Conservation (phyloP, 1,140 invertebrate genomes). For the Orchestia grillus region DNA sequence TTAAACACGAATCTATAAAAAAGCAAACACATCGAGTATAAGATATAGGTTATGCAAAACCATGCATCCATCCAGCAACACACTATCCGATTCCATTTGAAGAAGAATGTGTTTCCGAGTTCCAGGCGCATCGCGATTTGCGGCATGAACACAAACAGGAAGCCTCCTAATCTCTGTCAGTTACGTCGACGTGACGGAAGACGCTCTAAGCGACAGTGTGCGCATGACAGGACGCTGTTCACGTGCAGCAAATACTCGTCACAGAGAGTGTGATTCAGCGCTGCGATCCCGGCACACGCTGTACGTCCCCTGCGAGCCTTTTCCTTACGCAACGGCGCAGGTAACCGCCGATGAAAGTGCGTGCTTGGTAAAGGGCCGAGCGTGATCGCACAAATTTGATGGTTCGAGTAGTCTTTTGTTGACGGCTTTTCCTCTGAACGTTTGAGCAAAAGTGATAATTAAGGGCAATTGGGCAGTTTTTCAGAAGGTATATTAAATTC, state of each 20-base stretch:
- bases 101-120: not conserved
- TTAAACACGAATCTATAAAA: not conserved
- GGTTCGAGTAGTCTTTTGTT: not conserved
- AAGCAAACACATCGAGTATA: not conserved
- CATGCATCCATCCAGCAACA: too few species aligned
- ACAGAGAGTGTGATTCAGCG: not conserved
- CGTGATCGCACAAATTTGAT: not conserved
- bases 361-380: not conserved
- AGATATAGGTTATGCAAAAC: not conserved
- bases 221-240: not conserved
- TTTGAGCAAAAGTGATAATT: not conserved
- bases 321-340: not conserved
- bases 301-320: not conserved
- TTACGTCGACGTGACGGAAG: not conserved
- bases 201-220: not conserved
- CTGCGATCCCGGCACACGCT: not conserved
- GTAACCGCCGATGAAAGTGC: not conserved
- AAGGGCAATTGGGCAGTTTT: not conserved
- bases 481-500: not conserved
- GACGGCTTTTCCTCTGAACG: not conserved
- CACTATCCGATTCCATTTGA: too few species aligned
- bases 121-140: not conserved
- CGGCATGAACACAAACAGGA: not conserved
- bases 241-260: not conserved
- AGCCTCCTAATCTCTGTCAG: not conserved